Conservation (phyloP, 1,140 invertebrate genomes). For the Bursaphelenchus mucronatus region DNA sequence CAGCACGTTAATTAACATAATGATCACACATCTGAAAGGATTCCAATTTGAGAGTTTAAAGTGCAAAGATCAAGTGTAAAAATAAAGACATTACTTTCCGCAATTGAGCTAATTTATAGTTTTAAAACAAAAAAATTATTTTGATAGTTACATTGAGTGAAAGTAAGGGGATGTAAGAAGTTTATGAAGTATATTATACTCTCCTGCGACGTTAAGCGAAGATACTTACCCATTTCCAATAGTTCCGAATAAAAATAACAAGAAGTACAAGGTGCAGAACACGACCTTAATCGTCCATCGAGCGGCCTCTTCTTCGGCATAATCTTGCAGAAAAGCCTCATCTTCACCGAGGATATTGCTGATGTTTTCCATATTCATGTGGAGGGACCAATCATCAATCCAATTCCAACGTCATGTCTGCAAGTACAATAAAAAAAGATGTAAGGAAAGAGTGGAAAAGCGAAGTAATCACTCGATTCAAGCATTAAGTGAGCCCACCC, state of each 20-base stretch:
- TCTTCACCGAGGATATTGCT: too few relatives aligned
- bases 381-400: too few relatives aligned
- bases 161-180: not conserved
- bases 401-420: too few relatives aligned
- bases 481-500: too few relatives aligned
- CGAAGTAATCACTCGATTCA: too few relatives aligned
- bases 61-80: not conserved
- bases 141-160: not conserved
- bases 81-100: not conserved
- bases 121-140: slow-evolving; percentile 1
- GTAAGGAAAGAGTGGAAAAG: too few relatives aligned
- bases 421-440: too few relatives aligned
- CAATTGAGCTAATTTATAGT: not conserved
- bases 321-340: too few relatives aligned
- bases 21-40: slow-evolving; percentile 35
- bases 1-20: slow-evolving; percentile 42
- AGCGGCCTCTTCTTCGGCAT: slow-evolving; percentile 27
- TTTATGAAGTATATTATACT: not conserved
- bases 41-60: slow-evolving; percentile 3
- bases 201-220: slow-evolving; percentile 5
- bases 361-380: too few relatives aligned
- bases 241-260: slow-evolving; percentile 39
- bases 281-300: slow-evolving; percentile 35
- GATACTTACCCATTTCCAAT: slow-evolving; percentile 39
- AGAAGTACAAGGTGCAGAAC: slow-evolving; percentile 35